A percentile compares a stretch with the other conserved stretches of the same genome.
Evolutionary conservation across 2,797 vertebrate genomes (phyloP).

Genomic region (Saxicola maurus): DNA sequence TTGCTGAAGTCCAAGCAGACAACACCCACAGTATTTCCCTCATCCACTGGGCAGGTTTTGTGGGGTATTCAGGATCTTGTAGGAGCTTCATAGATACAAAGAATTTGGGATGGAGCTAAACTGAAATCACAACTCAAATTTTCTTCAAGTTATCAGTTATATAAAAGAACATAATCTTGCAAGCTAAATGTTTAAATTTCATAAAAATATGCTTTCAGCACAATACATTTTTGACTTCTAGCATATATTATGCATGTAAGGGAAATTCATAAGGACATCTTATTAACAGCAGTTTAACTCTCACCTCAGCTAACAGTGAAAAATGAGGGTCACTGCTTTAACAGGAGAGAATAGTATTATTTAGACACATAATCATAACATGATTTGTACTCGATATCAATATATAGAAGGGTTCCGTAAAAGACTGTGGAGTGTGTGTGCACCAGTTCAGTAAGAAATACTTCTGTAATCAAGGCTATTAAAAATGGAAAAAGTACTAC

Average conservation of each 20-base stretch:
- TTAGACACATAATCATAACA: neutral
- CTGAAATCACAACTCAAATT: neutral
- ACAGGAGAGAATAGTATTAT: neutral
- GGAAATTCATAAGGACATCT: neutral
- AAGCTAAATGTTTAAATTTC: neutral
- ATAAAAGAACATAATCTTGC: neutral
- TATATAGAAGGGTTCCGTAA: neutral
- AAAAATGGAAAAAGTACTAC: constrained; percentile 6
- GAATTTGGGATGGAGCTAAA: neutral
- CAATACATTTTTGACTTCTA: neutral
- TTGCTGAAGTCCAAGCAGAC: neutral
- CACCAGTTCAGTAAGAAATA: neutral
- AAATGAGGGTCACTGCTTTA: neutral
- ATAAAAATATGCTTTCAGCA: neutral
- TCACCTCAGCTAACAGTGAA: neutral
- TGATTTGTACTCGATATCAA: neutral
- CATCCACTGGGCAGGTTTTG: fast-evolving
- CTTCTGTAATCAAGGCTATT: neutral
- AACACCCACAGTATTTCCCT: neutral
- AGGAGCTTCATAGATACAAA: neutral
- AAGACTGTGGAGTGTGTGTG: neutral
- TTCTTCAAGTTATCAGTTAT: neutral
- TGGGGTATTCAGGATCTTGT: neutral
- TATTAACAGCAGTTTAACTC: neutral
- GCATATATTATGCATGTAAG: neutral